Conservation (phyloP, 1,140 invertebrate species). For the Dinoponera quadriceps region DNA sequence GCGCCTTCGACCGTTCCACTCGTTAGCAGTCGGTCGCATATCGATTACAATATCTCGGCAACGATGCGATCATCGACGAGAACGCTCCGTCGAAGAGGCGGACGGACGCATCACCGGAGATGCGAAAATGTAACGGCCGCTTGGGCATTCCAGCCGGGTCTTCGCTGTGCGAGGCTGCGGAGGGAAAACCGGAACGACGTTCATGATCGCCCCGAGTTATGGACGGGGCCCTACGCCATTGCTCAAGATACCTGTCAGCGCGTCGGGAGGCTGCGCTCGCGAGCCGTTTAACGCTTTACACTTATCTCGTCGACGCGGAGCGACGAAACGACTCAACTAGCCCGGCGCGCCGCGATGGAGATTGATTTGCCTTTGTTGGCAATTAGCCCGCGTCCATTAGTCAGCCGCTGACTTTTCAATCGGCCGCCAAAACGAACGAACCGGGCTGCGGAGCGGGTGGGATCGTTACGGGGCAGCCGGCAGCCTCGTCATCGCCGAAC, state of each 20-base stretch:
- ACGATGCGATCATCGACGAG: too few species aligned
- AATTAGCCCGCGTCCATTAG: constrained; percentile 80
- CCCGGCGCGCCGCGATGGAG: constrained; percentile 65
- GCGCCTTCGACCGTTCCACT: neutral
- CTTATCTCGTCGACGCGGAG: constrained; percentile 64
- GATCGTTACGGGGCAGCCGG: constrained; percentile 68
- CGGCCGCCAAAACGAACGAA: constrained; percentile 75
- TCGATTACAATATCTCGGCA: neutral
- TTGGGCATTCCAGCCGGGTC: neutral
- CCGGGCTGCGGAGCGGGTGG: constrained; percentile 44
- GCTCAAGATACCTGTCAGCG: constrained; percentile 70
- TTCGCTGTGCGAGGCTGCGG: too few species aligned
- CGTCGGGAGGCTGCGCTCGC: constrained; percentile 45
- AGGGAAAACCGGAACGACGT: neutral
- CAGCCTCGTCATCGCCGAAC: constrained; percentile 74
- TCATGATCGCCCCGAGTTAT: constrained; percentile 5
- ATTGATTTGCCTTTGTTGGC: constrained; percentile 81
- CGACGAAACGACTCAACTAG: constrained; percentile 80
- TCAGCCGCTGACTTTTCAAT: constrained; percentile 80
- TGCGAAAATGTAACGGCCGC: neutral
- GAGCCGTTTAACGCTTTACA: constrained; percentile 71
- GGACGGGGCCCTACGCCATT: constrained; percentile 62
- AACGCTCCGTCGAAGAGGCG: too few species aligned
- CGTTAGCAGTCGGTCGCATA: neutral
- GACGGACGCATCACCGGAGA: too few species aligned